phyloP scores from a whole-genome alignment of 2,113 vertebrate genomes.

The Pangasianodon gigas region DNA sequence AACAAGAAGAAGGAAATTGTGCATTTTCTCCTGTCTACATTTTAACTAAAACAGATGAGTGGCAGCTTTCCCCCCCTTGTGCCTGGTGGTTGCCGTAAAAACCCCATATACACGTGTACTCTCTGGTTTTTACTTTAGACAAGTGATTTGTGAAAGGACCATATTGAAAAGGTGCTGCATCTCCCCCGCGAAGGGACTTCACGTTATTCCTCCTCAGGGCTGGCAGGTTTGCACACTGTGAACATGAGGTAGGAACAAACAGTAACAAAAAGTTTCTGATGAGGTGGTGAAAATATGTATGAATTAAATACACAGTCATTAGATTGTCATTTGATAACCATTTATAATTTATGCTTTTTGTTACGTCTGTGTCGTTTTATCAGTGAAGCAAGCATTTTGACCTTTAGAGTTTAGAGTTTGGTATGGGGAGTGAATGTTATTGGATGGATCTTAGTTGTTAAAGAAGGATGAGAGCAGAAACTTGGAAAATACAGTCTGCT shows the following conservation, averaged over 20 bases:
- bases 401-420: not conserved
- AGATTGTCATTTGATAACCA: not conserved
- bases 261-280: not conserved
- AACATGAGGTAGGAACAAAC: not conserved
- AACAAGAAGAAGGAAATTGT: not conserved
- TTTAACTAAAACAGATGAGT: not conserved
- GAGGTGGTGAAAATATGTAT: not conserved
- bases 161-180: not conserved
- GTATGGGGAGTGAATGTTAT: not conserved
- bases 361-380: not conserved
- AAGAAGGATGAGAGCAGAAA: not conserved
- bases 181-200: not conserved
- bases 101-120: not conserved
- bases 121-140: not conserved
- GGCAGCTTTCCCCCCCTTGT: not conserved
- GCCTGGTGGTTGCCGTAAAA: not conserved
- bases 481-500: not conserved
- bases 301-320: not conserved
- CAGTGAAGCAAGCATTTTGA: not conserved
- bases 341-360: not conserved
- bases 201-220: not conserved
- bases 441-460: not conserved
- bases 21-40: not conserved
- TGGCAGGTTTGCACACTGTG: not conserved
- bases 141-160: not conserved